Evolutionary conservation across 2,888 invertebrate genomes (phyloP), one percentile per base, ranked within the genome.

Genomic region (Eupsilia transversa): DNA sequence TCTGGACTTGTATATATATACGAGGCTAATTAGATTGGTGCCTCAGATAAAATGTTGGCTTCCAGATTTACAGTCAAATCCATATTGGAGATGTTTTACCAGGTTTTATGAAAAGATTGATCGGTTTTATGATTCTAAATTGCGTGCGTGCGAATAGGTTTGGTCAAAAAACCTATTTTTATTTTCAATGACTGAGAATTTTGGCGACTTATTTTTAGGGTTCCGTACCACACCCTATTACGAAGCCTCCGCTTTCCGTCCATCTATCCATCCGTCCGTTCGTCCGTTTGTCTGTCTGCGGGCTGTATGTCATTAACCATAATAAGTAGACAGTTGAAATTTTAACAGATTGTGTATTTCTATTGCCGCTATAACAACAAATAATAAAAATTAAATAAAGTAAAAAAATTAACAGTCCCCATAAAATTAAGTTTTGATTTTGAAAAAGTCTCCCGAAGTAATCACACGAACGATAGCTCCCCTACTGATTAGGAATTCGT

Each of bases 401-500:
- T n/a, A n/a, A n/a, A n/a, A n/a, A n/a, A n/a, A n/a, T n/a, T n/a
- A n/a, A n/a, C n/a, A n/a, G n/a, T n/a, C n/a, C n/a, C n/a, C n/a
- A n/a, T n/a, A n/a, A n/a, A n/a, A n/a, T n/a, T n/a, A n/a, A n/a
- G n/a, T n/a, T n/a, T n/a, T n/a, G n/a, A n/a, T n/a, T n/a, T n/a
- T n/a, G n/a, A n/a, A 2, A 20, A 67, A 17, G 6, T 59, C 7
- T 35, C 33, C 14, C 12, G 0, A 12, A 67, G 9, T 6, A 57
- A 30, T 41, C 33, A 27, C 12, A 17, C 12, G 5, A 72, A 76
- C 23, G 27, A 72, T 72, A 23, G 72, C 6, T 30, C 35, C 43
- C 64, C 79, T 82, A 77, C 59, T 79, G 64, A 83, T 85, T 76
- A 79, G 54, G 72, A 59, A 82, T 85, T 76, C 79, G 66, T 82